These are phyloP conservation scores for Corticium candelabrum DNA, from an alignment of 37 sponge, comb jelly and placozoan species.

Conservation along the genomic window DNA sequence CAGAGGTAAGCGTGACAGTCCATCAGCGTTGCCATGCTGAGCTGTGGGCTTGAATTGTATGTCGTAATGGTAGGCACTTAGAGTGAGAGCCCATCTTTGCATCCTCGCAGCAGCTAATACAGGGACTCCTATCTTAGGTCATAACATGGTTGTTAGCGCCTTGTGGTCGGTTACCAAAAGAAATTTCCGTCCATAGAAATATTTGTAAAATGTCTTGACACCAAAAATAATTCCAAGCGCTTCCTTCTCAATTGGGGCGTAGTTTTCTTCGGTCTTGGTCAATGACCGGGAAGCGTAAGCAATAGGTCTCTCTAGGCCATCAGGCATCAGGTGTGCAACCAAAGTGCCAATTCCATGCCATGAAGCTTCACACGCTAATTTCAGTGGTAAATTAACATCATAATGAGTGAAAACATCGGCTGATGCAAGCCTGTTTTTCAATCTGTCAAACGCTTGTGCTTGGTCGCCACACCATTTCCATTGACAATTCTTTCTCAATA, in stretches of 20 bases:
- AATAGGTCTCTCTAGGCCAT: constrained; percentile 34
- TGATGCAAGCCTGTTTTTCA: constrained; percentile 13
- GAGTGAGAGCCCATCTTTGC: constrained; percentile 18
- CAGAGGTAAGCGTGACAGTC: constrained; percentile 45
- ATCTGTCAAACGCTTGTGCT: constrained; percentile 3
- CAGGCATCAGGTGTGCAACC: constrained; percentile 25
- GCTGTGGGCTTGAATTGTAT: constrained; percentile 41
- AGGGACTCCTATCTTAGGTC: not conserved
- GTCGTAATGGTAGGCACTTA: constrained; percentile 34
- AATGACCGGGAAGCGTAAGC: constrained; percentile 49
- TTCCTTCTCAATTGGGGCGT: constrained; percentile 50
- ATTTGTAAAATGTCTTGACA: constrained; percentile 32
- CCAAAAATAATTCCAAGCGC: constrained; percentile 29
- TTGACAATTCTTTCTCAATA: not conserved
- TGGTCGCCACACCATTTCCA: constrained; percentile 23
- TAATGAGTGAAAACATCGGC: constrained; percentile 24
- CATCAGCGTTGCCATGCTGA: constrained; percentile 45
- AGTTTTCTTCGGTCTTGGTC: constrained; percentile 10
- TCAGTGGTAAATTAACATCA: constrained; percentile 6
- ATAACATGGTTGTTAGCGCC: constrained; percentile 6
- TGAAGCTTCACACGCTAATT: constrained; percentile 23
- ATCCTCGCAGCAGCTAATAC: not conserved
- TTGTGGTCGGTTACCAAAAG: constrained; percentile 23
- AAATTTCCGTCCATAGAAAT: constrained; percentile 51
- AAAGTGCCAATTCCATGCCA: constrained; percentile 30